These are phyloP conservation scores for Phaethon lepturus DNA, from an alignment of 2,113 vertebrate species.

Conservation along the genomic window DNA sequence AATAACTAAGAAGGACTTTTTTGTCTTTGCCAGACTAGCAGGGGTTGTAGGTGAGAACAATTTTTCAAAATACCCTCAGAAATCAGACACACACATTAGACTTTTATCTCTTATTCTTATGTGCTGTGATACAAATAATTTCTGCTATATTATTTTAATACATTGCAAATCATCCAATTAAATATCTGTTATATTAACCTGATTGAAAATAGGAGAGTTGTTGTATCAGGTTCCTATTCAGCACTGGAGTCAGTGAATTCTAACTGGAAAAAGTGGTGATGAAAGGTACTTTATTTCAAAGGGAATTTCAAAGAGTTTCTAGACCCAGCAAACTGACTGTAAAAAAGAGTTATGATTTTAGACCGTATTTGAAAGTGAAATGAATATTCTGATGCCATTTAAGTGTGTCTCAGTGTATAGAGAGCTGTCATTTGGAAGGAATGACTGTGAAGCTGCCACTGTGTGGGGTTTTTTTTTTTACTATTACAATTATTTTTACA, in stretches of 20 bases:
- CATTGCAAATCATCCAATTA: not conserved
- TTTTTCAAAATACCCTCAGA: not conserved
- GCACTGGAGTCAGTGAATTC: not conserved
- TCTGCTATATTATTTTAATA: not conserved
- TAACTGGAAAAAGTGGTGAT: not conserved
- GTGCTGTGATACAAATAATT: not conserved
- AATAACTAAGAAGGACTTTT: not conserved
- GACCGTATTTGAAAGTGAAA: not conserved
- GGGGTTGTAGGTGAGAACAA: not conserved
- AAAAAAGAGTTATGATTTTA: not conserved
- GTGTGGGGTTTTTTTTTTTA: not conserved
- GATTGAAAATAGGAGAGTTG: not conserved
- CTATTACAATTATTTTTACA: not conserved
- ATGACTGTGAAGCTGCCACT: not conserved
- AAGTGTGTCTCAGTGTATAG: not conserved
- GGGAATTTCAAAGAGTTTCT: not conserved
- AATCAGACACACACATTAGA: not conserved
- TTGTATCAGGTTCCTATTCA: not conserved
- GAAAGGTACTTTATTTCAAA: not conserved
- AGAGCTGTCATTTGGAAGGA: not conserved
- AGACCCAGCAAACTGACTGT: not conserved
- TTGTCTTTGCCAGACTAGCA: not conserved
- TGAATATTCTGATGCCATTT: not conserved
- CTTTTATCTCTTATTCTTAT: not conserved
- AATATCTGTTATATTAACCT: not conserved